Conservation (phyloP, 2,113 vertebrate genomes). For the Rhagologus leucostigma region DNA sequence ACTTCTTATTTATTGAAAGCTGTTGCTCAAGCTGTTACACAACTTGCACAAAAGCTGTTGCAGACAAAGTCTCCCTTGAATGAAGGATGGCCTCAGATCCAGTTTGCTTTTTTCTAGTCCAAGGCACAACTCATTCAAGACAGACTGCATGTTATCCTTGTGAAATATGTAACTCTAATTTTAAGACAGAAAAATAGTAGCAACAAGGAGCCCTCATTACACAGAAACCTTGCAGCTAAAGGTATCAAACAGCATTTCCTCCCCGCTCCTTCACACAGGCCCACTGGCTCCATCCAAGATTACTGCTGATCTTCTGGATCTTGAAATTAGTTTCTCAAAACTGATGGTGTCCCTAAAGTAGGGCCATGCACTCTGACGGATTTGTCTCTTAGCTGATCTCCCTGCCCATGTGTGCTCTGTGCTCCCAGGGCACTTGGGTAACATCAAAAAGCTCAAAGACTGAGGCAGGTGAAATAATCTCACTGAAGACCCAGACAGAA, state of each 20-base stretch:
- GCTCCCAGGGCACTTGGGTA: neutral
- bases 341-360: neutral
- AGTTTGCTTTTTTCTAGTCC: neutral
- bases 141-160: neutral
- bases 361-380: neutral
- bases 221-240: neutral
- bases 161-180: neutral
- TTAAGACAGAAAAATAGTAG: neutral
- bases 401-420: accelerated
- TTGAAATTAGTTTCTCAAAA: neutral
- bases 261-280: neutral
- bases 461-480: neutral
- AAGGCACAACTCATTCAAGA: neutral
- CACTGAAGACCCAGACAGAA: neutral
- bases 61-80: neutral
- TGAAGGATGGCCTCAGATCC: neutral
- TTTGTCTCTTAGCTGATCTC: neutral
- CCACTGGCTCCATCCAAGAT: neutral
- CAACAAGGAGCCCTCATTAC: neutral
- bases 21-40: neutral
- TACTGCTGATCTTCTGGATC: neutral
- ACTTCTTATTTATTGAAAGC: neutral
- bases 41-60: neutral
- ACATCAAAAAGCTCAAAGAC: neutral
- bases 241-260: neutral